phyloP scores from a whole-genome alignment of 2,797 vertebrate species.

The Artibeus lituratus region DNA sequence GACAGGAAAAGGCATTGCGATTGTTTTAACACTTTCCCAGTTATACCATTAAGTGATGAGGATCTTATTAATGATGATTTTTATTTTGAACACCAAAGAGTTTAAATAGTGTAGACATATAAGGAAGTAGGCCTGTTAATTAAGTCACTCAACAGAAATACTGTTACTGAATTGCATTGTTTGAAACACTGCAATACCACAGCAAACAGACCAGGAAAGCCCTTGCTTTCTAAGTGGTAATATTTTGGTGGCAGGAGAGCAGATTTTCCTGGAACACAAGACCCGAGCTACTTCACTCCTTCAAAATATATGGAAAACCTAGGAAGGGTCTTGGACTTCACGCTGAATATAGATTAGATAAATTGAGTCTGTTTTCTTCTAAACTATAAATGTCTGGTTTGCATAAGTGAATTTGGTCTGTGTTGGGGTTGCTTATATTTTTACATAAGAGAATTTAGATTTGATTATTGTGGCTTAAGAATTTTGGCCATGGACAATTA shows the following conservation, averaged over 20 bases:
- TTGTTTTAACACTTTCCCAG: neutral
- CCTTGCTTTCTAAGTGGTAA: neutral
- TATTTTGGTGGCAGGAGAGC: neutral
- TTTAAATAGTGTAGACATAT: neutral
- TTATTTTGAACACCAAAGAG: neutral
- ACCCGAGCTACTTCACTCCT: neutral
- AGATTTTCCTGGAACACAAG: neutral
- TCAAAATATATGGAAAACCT: neutral
- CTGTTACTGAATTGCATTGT: neutral
- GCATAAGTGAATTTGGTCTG: neutral
- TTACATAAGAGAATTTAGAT: neutral
- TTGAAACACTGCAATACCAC: neutral
- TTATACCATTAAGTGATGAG: neutral
- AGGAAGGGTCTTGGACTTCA: neutral
- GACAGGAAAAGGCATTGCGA: neutral
- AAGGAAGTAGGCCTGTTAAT: neutral
- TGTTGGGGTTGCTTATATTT: neutral
- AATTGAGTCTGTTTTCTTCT: neutral
- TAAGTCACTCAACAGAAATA: neutral
- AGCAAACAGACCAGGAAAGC: neutral
- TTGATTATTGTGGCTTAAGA: neutral
- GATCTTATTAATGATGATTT: neutral
- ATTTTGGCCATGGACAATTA: neutral
- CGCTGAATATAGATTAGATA: neutral
- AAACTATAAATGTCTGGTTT: neutral